Evolutionary conservation across 2,113 vertebrate genomes (phyloP).

Genomic region (Lathamus discolor): DNA sequence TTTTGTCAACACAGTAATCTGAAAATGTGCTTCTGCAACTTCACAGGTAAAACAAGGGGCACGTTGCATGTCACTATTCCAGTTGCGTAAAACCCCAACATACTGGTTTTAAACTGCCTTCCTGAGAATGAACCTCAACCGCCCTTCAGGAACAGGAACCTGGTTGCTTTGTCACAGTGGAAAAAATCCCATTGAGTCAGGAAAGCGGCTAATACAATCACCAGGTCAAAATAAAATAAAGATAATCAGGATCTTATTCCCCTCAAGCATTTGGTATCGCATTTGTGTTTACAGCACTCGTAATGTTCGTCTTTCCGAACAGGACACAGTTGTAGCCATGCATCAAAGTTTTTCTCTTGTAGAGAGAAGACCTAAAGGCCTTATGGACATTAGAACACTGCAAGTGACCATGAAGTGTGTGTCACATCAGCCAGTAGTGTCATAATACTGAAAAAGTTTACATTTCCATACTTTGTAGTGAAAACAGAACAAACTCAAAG

Average conservation of each 20-base stretch:
- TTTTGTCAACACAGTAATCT: conserved; percentile 21
- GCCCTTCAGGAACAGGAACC: conserved; percentile 44
- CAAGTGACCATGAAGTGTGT: conserved; percentile 39
- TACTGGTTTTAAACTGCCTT: conserved; percentile 56
- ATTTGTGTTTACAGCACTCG: conserved; percentile 31
- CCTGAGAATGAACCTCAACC: conserved; percentile 23
- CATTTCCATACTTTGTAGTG: not conserved
- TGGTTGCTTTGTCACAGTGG: conserved; percentile 40
- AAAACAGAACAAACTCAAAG: not conserved
- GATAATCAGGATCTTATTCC: conserved; percentile 61
- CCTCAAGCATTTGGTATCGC: conserved; percentile 75
- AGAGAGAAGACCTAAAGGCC: conserved; percentile 89
- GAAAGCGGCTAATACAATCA: conserved; percentile 80
- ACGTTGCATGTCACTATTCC: not conserved
- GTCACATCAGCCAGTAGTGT: conserved; percentile 31
- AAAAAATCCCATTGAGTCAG: conserved; percentile 47
- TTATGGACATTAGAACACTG: conserved; percentile 73
- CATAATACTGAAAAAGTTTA: conserved; percentile 72
- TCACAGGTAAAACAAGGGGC: conserved; percentile 3
- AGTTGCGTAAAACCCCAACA: conserved; percentile 2
- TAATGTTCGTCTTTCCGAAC: conserved; percentile 58
- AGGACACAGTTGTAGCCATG: conserved; percentile 73
- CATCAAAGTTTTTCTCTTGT: conserved; percentile 83
- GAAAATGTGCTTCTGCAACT: conserved; percentile 71
- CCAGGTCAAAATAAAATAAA: conserved; percentile 70